phyloP scores from a whole-genome alignment of 2,113 vertebrate species.

The Dasyprocta punctata region DNA sequence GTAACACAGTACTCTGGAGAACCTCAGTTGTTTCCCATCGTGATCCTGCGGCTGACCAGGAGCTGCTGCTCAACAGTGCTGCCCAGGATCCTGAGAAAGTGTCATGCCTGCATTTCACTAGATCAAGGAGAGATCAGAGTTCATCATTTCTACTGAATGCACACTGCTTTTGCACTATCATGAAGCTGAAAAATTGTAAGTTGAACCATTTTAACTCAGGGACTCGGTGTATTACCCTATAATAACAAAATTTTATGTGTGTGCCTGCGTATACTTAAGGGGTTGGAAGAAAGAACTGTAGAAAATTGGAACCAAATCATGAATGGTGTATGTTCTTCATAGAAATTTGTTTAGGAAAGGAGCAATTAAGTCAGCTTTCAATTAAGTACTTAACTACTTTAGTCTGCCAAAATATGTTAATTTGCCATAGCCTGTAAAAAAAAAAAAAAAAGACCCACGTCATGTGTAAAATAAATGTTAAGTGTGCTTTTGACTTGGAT shows the following conservation, averaged over 20 bases:
- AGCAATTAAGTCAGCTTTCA: slow-evolving; percentile 11
- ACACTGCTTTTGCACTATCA: neutral
- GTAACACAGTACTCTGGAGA: neutral
- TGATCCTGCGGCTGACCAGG: neutral
- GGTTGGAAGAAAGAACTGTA: neutral
- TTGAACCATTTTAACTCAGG: neutral
- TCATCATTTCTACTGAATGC: neutral
- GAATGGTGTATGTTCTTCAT: neutral
- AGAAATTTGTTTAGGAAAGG: slow-evolving; percentile 51
- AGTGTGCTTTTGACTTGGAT: slow-evolving; percentile 20
- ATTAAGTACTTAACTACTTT: neutral
- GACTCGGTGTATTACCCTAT: neutral
- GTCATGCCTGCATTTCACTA: neutral
- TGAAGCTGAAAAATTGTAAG: neutral
- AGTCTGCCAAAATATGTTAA: slow-evolving; percentile 18
- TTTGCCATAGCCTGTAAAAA: neutral
- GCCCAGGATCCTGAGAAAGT: neutral
- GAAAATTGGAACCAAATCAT: neutral
- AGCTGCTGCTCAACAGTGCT: neutral
- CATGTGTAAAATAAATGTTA: slow-evolving; percentile 30
- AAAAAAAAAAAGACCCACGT: neutral
- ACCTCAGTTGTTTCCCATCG: neutral
- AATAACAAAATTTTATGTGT: neutral
- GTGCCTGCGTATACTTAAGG: neutral
- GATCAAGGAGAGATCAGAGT: neutral